Evolutionary conservation across 2,888 invertebrate species (phyloP), one percentile per base, ranked within the genome.

Genomic region (Erannis defoliaria): DNA sequence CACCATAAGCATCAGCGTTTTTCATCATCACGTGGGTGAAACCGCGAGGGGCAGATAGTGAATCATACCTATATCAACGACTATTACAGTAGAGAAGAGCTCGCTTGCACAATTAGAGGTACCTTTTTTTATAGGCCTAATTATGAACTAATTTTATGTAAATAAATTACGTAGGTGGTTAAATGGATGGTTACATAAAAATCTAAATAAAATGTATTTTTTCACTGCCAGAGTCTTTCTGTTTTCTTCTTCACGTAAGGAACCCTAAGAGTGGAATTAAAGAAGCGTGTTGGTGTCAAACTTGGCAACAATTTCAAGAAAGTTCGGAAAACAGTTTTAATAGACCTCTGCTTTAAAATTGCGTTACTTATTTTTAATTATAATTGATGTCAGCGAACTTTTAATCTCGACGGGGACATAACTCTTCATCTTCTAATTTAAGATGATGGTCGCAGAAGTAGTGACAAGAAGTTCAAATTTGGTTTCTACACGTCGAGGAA

Each of bases 251-350:
- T 18, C 8, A 18, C 3, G 19, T 18, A 38, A 3, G 42, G 53
- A 55, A 9, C 50, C 50, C 51, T 10, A 74, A 78, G 81, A 80
- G 77, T 81, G 75, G 76, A 83, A 81, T 80, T 80, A 79, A 76
- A 79, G 74, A 81, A 77, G 77, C 80, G 74, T 78, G 77, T 79
- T 81, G 72, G 72, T 78, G 72, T 75, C 77, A 73, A 71, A 77
- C 72, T 81, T 78, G 65, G 69, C 73, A 80, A 80, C 78, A 78
- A 78, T 76, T 78, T 76, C 57, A 64, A 56, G 60, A 74, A 71
- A 75, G 42, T 59, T 62, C 37, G 42, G 62, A 64, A 62, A 67
- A 67, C 66, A 67, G 73, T 69, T 70, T 62, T 58, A 66, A 67
- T 69, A 60, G 66, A 63, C 61, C 61, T 61, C 53, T 50, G 51